Percentiles rank a stretch among this genome's conserved stretches.
These are phyloP conservation scores for Benitochromis conjunctus DNA, from an alignment of 2,113 vertebrate species.

Conservation along the genomic window DNA sequence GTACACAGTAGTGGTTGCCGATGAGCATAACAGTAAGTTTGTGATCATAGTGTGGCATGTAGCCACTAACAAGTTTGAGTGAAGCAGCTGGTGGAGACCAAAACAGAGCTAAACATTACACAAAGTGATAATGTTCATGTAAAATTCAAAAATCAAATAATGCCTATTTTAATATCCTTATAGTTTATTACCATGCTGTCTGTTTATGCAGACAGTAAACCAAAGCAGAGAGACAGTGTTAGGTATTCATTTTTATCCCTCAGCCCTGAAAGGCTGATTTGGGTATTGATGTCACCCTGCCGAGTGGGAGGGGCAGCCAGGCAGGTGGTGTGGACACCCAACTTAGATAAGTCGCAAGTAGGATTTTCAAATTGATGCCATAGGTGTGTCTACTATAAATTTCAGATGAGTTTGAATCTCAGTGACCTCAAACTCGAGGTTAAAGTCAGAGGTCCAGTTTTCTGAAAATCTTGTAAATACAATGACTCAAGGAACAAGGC, in stretches of 20 bases:
- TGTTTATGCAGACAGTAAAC: not conserved
- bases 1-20: not conserved
- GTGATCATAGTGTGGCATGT: not conserved
- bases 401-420: not conserved
- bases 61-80: not conserved
- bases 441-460: not conserved
- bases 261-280: not conserved
- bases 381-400: not conserved
- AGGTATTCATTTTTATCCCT: not conserved
- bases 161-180: not conserved
- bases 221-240: not conserved
- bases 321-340: not conserved
- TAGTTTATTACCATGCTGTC: not conserved
- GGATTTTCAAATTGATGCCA: not conserved
- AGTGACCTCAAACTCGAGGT: not conserved
- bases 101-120: not conserved
- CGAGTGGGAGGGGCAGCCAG: accelerated
- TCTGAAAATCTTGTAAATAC: not conserved
- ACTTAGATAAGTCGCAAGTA: not conserved
- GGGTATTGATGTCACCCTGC: not conserved
- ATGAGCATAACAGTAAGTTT: not conserved
- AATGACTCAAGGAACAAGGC: not conserved
- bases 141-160: not conserved
- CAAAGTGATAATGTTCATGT: not conserved
- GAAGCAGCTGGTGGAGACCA: not conserved